Evolutionary conservation across 2,113 vertebrate genomes (phyloP), one percentile per base, ranked within the genome.

Genomic region (Monopterus albus): DNA sequence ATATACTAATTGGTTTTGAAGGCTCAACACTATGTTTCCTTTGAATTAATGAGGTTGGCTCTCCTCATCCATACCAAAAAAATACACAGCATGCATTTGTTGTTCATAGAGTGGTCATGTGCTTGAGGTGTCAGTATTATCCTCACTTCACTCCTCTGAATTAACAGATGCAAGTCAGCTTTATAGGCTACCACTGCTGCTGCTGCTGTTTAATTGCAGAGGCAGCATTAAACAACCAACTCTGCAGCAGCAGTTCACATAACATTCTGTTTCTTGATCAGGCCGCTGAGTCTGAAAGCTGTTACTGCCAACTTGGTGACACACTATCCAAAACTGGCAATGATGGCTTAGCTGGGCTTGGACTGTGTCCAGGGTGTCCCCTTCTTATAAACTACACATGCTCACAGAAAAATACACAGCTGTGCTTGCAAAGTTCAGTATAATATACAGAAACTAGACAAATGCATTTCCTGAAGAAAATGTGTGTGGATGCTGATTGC

Each of bases 241-340:
- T 55, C 60, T 26, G 45, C 70, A 28, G 62, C 81, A 64, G 74
- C 55, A 39, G 52, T 63, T 35, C 67, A 56, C 62, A 72, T 20
- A 53, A 82, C 83, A 46, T 78, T 81, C 80, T 72, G 56, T 55
- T 74, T 72, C 56, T 80, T 40, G 29, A 49, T 73, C 50, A 31
- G 79, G 60, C 69, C 58, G 72, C 47, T 7, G 45, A 70, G 70
- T 60, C 42, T 52, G 35, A 72, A 39, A 55, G 73, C 70, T 38
- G 59, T 29, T 7, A 57, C 75, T 87, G 84, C 86, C 88, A 82
- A 64, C 63, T 84, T 76, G 60, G 63, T 69, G 42, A 78, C 65
- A 66, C 42, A 69, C 87, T 70, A 72, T 85, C 36, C 60, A 74
- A 51, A 79, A 61, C 70, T 77, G 81, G 78, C 85, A 83, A 58